Percentiles rank a stretch among this genome's conserved stretches.
Conservation (phyloP, 30 jellyfish, hydroid and myxozoan species). For the Catostylus mosaicus region DNA sequence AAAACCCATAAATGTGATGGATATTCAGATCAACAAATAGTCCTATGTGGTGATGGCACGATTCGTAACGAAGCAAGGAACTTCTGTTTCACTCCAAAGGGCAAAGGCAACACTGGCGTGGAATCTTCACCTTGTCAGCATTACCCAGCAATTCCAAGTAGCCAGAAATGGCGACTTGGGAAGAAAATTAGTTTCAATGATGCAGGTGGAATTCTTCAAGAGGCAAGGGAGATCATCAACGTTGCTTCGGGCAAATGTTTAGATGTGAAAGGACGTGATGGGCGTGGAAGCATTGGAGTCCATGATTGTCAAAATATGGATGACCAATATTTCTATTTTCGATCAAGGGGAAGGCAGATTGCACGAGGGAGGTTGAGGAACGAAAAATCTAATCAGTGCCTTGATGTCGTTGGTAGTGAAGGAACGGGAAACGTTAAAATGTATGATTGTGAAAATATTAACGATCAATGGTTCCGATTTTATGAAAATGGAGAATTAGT, state of each 20-base stretch:
- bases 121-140: not conserved
- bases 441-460: conserved; percentile 2
- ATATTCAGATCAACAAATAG: conserved; percentile 16
- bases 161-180: conserved; percentile 26
- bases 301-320: conserved; percentile 5
- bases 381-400: conserved; percentile 19
- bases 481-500: conserved; percentile 3
- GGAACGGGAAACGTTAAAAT: conserved; percentile 24
- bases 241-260: conserved; percentile 28
- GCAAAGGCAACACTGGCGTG: conserved; percentile 12
- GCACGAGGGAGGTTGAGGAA: conserved; percentile 25
- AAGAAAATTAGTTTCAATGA: conserved; percentile 3
- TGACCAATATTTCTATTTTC: conserved; percentile 40
- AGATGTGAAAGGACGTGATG: conserved; percentile 17
- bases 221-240: conserved; percentile 38
- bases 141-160: conserved; percentile 8
- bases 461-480: conserved; percentile 41
- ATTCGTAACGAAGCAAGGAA: conserved; percentile 33
- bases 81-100: conserved; percentile 46
- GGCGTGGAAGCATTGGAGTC: conserved; percentile 11
- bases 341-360: conserved; percentile 16
- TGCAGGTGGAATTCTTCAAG: conserved; percentile 34
- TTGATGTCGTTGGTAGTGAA: conserved; percentile 25
- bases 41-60: conserved; percentile 46
- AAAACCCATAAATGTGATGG: conserved; percentile 34